Conservation (phyloP, 2,888 invertebrate genomes). For the Lepetodrilus schrolli region DNA sequence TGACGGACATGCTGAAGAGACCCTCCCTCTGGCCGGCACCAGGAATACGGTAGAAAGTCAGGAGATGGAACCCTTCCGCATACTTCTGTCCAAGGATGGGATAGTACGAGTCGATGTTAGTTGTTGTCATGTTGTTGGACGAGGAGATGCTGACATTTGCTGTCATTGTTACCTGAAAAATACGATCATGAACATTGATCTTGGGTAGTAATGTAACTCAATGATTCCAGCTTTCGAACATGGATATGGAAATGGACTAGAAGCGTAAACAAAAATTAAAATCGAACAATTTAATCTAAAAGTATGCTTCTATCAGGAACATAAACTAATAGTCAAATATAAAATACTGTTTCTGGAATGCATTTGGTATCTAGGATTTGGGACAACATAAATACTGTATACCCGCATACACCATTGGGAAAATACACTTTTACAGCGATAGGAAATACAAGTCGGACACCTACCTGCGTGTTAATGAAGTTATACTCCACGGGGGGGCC, state of each 20-base stretch:
- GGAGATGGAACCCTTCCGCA: slow-evolving; percentile 44
- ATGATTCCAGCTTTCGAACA: not conserved
- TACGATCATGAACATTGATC: too few relatives aligned
- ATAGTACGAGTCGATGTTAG: slow-evolving; percentile 43
- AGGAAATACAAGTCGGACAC: slow-evolving; percentile 28
- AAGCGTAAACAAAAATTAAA: too few relatives aligned
- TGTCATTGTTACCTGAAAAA: slow-evolving; percentile 36
- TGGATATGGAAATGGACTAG: not conserved
- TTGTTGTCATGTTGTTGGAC: slow-evolving; percentile 35
- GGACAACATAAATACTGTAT: too few relatives aligned
- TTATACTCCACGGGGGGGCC: slow-evolving; percentile 52
- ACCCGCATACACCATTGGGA: too few relatives aligned
- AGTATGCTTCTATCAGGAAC: too few relatives aligned
- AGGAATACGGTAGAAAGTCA: slow-evolving; percentile 49
- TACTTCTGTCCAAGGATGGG: slow-evolving; percentile 44
- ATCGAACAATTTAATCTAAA: too few relatives aligned
- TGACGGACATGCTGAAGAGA: slow-evolving; percentile 37
- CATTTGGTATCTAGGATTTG: too few relatives aligned
- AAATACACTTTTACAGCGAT: too few relatives aligned
- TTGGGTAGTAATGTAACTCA: not conserved
- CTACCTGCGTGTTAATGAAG: slow-evolving; percentile 49
- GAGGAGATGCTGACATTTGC: slow-evolving; percentile 32
- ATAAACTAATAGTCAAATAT: too few relatives aligned
- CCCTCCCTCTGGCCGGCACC: slow-evolving; percentile 39
- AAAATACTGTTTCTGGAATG: too few relatives aligned